Conservation (phyloP, 2,888 invertebrate species). For the Blera fallax region DNA sequence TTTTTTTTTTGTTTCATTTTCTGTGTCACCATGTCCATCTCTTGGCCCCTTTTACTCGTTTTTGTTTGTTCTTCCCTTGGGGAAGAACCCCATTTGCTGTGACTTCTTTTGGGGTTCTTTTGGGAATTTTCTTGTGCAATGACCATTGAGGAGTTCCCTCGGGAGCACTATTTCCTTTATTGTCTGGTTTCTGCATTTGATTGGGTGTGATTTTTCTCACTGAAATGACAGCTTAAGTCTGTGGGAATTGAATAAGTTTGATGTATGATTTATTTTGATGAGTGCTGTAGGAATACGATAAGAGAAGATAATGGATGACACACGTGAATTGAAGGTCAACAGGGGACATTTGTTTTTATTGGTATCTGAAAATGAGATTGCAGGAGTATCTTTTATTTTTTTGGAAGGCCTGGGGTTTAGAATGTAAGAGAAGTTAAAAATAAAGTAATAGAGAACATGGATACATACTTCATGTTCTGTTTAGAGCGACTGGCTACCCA, state of each 20-base stretch:
- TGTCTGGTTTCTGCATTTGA: slow-evolving; percentile 54
- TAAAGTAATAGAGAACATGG: no score
- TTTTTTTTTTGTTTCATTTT: neutral
- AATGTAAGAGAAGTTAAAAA: no score
- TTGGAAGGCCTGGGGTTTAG: no score
- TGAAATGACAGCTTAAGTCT: slow-evolving; percentile 28
- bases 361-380: neutral
- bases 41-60: neutral
- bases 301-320: neutral
- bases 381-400: neutral
- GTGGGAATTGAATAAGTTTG: slow-evolving; percentile 57
- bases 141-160: slow-evolving; percentile 8
- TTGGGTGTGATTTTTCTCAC: slow-evolving; percentile 61
- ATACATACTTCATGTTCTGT: no score
- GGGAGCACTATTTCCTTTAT: slow-evolving; percentile 50
- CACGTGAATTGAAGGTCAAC: neutral
- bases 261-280: slow-evolving; percentile 27
- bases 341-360: neutral
- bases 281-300: slow-evolving; percentile 8
- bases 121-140: neutral
- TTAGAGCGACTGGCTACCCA: no score
- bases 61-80: neutral
- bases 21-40: neutral
- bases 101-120: neutral
- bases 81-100: neutral